These are phyloP conservation scores for Spilarctia lutea DNA, from an alignment of 2,888 invertebrate genomes.

Conservation along the genomic window DNA sequence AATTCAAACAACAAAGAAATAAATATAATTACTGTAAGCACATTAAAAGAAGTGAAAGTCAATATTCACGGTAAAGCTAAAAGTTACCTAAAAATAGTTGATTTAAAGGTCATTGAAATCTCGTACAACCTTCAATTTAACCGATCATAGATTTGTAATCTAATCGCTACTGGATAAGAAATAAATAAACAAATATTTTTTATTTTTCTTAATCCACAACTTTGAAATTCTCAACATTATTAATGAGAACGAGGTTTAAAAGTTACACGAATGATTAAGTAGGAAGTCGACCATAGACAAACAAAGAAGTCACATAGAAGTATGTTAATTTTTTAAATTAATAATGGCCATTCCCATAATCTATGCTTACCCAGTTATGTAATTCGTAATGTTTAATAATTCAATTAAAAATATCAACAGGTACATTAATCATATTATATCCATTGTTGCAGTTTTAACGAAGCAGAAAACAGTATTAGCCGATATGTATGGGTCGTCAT, in stretches of 20 bases:
- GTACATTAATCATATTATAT: conserved; percentile 35
- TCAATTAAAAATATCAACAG: conserved; percentile 21
- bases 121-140: conserved; percentile 34
- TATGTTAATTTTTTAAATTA: conserved; percentile 9
- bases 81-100: conserved; percentile 36
- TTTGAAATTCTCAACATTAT: conserved; percentile 39
- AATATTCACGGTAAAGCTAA: conserved; percentile 31
- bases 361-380: neutral
- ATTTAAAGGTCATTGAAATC: conserved; percentile 29
- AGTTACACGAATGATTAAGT: conserved; percentile 44
- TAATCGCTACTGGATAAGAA: conserved; percentile 20
- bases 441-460: conserved; percentile 28
- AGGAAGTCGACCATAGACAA: conserved; percentile 46
- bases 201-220: conserved; percentile 18
- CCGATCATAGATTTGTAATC: conserved; percentile 21
- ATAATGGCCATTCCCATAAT: neutral
- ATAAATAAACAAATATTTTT: neutral
- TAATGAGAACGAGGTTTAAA: conserved; percentile 37
- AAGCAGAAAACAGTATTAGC: conserved; percentile 36
- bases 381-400: neutral
- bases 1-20: conserved; percentile 11
- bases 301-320: conserved; percentile 24
- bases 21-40: conserved; percentile 10
- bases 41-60: conserved; percentile 38
- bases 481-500: conserved; percentile 40